Evolutionary conservation across 2,888 invertebrate species (phyloP).

Genomic region (Agonopterix heracliana): DNA sequence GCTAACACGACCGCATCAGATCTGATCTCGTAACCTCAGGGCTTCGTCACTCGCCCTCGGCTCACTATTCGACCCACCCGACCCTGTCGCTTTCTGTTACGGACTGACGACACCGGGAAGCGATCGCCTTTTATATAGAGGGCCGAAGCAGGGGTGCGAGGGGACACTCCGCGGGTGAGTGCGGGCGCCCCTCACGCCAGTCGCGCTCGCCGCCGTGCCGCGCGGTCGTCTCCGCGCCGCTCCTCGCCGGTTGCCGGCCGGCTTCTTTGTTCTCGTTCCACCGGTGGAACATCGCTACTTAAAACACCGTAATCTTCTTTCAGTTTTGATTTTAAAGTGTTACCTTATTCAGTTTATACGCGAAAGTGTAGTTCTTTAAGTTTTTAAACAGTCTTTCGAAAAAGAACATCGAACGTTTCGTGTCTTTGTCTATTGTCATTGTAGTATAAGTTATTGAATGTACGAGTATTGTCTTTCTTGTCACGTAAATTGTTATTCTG

Average conservation of each 20-base stretch:
- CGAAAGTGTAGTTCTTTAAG: not conserved
- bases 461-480: not conserved
- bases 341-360: not conserved
- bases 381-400: too few species aligned
- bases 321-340: not conserved
- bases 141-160: constrained; percentile 43
- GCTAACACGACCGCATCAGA: constrained; percentile 69
- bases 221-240: constrained; percentile 49
- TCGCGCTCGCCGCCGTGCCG: constrained; percentile 28
- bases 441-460: not conserved
- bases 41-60: constrained; percentile 68
- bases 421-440: not conserved
- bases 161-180: constrained; percentile 43
- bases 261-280: constrained; percentile 64
- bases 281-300: constrained; percentile 1
- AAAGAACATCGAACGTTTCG: not conserved
- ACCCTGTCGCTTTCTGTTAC: constrained; percentile 69
- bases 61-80: constrained; percentile 64
- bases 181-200: constrained; percentile 64
- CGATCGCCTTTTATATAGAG: constrained; percentile 65
- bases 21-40: constrained; percentile 74
- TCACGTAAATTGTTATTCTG: not conserved
- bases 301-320: too few species aligned
- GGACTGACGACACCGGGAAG: constrained; percentile 65
- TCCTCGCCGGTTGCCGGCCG: constrained; percentile 58